Evolutionary conservation across 1,140 invertebrate genomes (phyloP).

Genomic region (Mylabris phalerata): DNA sequence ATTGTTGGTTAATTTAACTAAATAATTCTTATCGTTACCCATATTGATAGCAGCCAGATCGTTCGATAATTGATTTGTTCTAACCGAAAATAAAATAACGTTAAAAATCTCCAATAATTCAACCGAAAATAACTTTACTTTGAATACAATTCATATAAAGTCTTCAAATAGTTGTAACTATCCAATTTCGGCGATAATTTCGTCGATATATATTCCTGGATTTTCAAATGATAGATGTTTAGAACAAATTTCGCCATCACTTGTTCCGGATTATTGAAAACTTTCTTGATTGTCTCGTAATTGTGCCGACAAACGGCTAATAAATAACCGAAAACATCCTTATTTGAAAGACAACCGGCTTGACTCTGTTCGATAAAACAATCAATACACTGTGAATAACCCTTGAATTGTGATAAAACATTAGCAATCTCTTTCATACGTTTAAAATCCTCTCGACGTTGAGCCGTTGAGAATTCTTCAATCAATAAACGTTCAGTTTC

Average conservation of each 20-base stretch:
- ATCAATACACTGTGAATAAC: constrained; percentile 92
- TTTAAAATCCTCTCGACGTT: constrained; percentile 70
- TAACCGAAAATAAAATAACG: constrained; percentile 29
- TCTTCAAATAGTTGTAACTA: constrained; percentile 80
- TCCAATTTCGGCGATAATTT: constrained; percentile 74
- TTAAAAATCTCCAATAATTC: neutral
- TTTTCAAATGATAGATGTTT: constrained; percentile 90
- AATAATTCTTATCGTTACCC: constrained; percentile 71
- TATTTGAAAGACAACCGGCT: constrained; percentile 67
- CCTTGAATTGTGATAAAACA: constrained; percentile 91
- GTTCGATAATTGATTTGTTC: constrained; percentile 65
- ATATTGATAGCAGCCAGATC: constrained; percentile 69
- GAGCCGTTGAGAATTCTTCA: constrained; percentile 89
- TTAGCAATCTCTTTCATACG: constrained; percentile 91
- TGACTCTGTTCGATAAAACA: constrained; percentile 96
- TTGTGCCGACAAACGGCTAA: constrained; percentile 86
- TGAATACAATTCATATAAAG: constrained; percentile 82
- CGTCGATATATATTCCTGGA: constrained; percentile 79
- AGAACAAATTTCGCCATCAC: constrained; percentile 98
- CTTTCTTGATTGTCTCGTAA: constrained; percentile 80
- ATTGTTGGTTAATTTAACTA: constrained; percentile 73
- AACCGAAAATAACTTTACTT: constrained; percentile 46
- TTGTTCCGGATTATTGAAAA: constrained; percentile 92
- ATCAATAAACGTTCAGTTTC: constrained; percentile 90
- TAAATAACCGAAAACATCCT: constrained; percentile 88